Base-by-base conservation (phyloP, 2,113 vertebrate genomes). In the Onychorhynchus coronatus region DNA sequence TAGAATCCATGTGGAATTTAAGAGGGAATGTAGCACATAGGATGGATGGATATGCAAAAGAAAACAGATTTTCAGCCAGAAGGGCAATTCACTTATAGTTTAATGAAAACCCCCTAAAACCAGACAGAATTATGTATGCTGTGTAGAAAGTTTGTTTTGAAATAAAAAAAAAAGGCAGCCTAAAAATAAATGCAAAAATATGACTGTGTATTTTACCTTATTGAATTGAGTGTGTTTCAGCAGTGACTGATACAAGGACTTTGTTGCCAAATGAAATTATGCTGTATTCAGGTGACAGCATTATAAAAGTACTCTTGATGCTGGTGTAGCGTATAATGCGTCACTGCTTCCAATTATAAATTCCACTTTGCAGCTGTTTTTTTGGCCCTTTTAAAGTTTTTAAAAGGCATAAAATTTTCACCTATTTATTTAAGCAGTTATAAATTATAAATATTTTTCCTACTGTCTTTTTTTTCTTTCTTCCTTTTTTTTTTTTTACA, bases 11-110 rank as follows among this genome's bases (percentile, higher is more conserved):
- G 95, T 96, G 97, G 97, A 97, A 95, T 97, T 96, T 97, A 95
- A 96, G 91, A 88, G 75, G 84, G 81, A 96, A 96, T 78, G 95
- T 86, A 87, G 73, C 82, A 74, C 52, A 27, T 90, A 86, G 76
- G 85, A 96, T 86, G 44, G 73, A 91, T 78, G 80, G 47, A 84
- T 95, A 95, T 88, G 97, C 71, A 96, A 97, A 95, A 91, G 91
- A 96, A 97, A 98, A 98, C 93, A 98, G 95, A 97, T 97, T 97
- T 98, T 96, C 88, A 98, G 95, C 97, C 97, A 98, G 97, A 97
- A 98, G 96, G 97, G 91, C 89, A 98, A 94, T 97, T 97, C 97
- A 94, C 76, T 98, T 97, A 95, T 95, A 97, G 95, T 97, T 97
- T 98, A 97, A 97, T 98, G 97, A 98, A 97, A 97, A 92, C 30